Evolutionary conservation across 2,888 invertebrate genomes (phyloP).

Genomic region (Aleiodes leptofemur): DNA sequence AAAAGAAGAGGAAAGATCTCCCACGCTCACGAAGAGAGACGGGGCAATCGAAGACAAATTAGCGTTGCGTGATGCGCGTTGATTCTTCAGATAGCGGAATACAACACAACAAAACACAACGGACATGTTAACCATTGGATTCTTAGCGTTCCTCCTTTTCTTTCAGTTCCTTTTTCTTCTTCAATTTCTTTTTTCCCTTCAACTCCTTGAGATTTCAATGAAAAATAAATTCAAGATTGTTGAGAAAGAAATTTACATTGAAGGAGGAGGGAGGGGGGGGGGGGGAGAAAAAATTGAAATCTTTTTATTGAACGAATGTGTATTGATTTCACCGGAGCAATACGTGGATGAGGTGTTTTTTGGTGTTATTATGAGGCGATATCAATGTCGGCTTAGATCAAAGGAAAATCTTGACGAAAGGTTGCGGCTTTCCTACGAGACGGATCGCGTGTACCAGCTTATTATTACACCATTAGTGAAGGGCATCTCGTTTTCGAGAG

Average conservation of each 20-base stretch:
- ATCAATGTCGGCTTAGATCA: conserved; percentile 26
- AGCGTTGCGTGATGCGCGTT: conserved; percentile 75
- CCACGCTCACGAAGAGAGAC: conserved; percentile 67
- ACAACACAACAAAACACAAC: conserved; percentile 58
- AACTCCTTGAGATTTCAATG: conserved; percentile 26
- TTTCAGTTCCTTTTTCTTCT: conserved; percentile 21
- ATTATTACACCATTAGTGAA: conserved; percentile 49
- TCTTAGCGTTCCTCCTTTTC: conserved; percentile 41
- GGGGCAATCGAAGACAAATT: conserved; percentile 74
- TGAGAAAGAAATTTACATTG: background rate
- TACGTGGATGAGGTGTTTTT: background rate
- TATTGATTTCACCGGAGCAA: background rate
- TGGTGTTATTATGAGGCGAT: background rate
- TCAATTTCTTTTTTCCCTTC: background rate
- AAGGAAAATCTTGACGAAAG: conserved; percentile 40
- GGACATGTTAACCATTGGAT: conserved; percentile 61
- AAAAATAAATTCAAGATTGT: background rate
- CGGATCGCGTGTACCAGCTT: conserved; percentile 47
- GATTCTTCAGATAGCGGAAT: conserved; percentile 73
- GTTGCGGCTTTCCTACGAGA: conserved; percentile 38
- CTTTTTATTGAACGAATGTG: no score
- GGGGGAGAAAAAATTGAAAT: no score
- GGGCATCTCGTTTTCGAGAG: conserved; percentile 42
- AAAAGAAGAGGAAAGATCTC: conserved; percentile 61
- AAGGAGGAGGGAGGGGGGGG: no score